Percentiles rank a stretch among this genome's conserved stretches.
Conservation (phyloP, 2,113 vertebrate species). For the Conger conger region DNA sequence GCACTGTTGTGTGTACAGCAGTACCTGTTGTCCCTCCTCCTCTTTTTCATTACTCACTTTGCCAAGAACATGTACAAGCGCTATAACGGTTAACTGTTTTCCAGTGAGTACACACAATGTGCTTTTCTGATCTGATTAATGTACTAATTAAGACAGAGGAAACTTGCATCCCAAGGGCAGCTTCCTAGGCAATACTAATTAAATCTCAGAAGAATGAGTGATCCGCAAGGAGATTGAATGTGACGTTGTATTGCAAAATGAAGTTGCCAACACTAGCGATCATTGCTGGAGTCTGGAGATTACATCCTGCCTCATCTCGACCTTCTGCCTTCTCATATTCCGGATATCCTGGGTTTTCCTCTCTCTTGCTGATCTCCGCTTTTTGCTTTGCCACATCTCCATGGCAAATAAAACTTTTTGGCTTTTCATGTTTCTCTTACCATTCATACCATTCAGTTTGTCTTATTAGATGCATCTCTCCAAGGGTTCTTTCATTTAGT, state of each 20-base stretch:
- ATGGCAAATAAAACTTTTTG: too few relatives aligned
- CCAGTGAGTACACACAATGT: slow-evolving; percentile 60
- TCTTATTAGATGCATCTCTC: too few relatives aligned
- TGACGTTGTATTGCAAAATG: slow-evolving; percentile 47
- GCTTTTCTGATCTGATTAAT: slow-evolving; percentile 86
- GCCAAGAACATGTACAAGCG: not conserved
- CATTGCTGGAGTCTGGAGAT: slow-evolving; percentile 11
- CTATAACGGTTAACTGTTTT: slow-evolving; percentile 33
- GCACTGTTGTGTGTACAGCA: not conserved
- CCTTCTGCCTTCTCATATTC: not conserved
- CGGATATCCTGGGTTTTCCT: not conserved
- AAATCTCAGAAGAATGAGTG: slow-evolving; percentile 77
- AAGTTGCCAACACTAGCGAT: slow-evolving; percentile 10
- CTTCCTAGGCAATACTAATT: slow-evolving; percentile 83
- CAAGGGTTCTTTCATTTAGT: too few relatives aligned
- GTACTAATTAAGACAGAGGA: slow-evolving; percentile 92
- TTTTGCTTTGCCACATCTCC: not conserved
- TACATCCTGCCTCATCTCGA: not conserved
- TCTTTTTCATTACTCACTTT: not conserved
- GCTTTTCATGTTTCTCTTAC: too few relatives aligned
- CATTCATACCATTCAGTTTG: too few relatives aligned
- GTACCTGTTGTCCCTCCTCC: not conserved
- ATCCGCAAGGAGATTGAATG: slow-evolving; percentile 63
- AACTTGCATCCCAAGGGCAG: slow-evolving; percentile 81
- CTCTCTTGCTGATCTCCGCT: not conserved